These are phyloP conservation scores for Tylochromis polylepis DNA, from an alignment of 2,113 vertebrate genomes.

Conservation along the genomic window DNA sequence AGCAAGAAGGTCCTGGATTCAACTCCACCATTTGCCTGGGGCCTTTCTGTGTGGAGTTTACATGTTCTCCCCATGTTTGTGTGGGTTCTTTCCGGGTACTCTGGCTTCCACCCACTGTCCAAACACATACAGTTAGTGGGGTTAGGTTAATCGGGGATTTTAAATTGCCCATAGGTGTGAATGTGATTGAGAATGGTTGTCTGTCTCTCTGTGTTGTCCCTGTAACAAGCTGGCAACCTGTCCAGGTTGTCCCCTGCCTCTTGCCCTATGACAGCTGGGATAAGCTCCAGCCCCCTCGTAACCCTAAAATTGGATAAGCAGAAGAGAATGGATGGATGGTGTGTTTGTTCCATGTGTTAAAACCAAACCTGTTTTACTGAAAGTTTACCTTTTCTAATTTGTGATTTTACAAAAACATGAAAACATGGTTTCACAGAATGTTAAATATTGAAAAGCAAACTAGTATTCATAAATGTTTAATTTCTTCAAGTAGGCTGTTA, in stretches of 20 bases:
- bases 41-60: neutral
- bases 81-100: neutral
- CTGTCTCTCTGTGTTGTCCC: neutral
- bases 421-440: neutral
- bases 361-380: neutral
- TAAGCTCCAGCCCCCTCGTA: neutral
- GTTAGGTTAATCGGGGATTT: neutral
- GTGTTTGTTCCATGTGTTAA: neutral
- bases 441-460: neutral
- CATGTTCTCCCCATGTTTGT: neutral
- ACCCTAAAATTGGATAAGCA: neutral
- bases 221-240: neutral
- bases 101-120: neutral
- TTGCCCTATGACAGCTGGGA: neutral
- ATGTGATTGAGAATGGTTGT: neutral
- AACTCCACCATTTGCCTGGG: neutral
- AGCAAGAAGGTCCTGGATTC: neutral
- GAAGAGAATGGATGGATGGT: neutral
- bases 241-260: neutral
- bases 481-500: neutral
- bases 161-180: neutral
- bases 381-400: neutral
- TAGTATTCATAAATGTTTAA: neutral
- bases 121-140: neutral
- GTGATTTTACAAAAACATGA: neutral